Percentiles rank a stretch among this genome's conserved stretches.
Conservation (phyloP, 2,888 invertebrate genomes). For the Hoplodrina ambigua region DNA sequence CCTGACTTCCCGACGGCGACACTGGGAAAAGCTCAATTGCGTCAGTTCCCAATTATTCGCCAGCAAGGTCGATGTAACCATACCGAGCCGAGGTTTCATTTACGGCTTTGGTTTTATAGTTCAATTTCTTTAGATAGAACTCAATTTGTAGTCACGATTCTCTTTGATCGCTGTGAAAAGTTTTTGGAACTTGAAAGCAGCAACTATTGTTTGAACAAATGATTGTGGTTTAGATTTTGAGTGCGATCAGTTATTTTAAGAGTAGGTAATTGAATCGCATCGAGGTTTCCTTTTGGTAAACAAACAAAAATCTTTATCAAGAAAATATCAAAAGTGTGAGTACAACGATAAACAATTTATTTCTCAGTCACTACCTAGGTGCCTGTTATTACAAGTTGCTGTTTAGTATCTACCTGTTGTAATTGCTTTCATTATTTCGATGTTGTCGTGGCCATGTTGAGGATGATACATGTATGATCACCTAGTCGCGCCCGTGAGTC, state of each 20-base stretch:
- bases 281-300: conserved; percentile 23
- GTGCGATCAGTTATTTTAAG: conserved; percentile 45
- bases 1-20: conserved; percentile 50
- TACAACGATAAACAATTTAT: conserved; percentile 10
- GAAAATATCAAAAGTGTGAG: too few relatives aligned
- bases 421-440: conserved; percentile 3
- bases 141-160: conserved; percentile 55
- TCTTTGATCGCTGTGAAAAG: conserved; percentile 57
- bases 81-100: conserved; percentile 44
- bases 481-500: conserved; percentile 76
- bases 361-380: neutral
- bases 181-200: conserved; percentile 52
- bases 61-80: conserved; percentile 72
- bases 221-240: conserved; percentile 38
- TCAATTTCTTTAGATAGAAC: conserved; percentile 56
- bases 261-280: conserved; percentile 38
- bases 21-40: conserved; percentile 74
- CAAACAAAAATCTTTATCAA: conserved; percentile 26
- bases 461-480: conserved; percentile 53
- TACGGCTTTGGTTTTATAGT: conserved; percentile 57
- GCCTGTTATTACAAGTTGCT: conserved; percentile 6
- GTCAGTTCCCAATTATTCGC: conserved; percentile 73
- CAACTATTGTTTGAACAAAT: conserved; percentile 49
- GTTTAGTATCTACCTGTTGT: neutral
- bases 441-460: conserved; percentile 28